Evolutionary conservation across 2,888 invertebrate species (phyloP).

Genomic region (Hypomecis atomaria): DNA sequence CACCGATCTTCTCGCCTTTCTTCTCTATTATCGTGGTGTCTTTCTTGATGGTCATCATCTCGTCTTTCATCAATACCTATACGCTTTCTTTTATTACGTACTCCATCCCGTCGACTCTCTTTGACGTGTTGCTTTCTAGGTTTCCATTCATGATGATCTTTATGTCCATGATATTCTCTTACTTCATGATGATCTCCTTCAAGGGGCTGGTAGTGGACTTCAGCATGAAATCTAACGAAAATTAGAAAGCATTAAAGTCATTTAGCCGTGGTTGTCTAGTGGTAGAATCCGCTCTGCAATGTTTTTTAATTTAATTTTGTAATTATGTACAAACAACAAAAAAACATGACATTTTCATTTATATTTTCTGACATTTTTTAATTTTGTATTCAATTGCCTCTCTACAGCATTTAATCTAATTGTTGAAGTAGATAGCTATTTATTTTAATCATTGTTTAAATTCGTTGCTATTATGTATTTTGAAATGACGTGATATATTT

Average conservation of each 20-base stretch:
- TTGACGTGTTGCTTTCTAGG: background rate
- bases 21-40: background rate
- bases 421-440: too few relatives aligned
- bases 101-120: background rate
- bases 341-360: too few relatives aligned
- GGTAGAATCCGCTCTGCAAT: background rate
- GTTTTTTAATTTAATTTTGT: too few relatives aligned
- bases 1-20: background rate
- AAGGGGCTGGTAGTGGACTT: constrained; percentile 24
- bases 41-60: background rate
- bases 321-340: too few relatives aligned
- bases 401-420: too few relatives aligned
- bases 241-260: background rate
- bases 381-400: too few relatives aligned
- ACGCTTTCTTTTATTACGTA: background rate
- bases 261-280: background rate
- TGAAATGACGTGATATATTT: too few relatives aligned
- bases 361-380: too few relatives aligned
- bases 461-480: too few relatives aligned
- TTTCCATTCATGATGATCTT: constrained; percentile 4
- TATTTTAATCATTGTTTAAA: too few relatives aligned
- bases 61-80: background rate
- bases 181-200: constrained; percentile 15
- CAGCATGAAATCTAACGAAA: constrained; percentile 24
- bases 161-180: constrained; percentile 3